Conservation (phyloP, 2,888 invertebrate genomes). For the Cryptosula pallasiana region DNA sequence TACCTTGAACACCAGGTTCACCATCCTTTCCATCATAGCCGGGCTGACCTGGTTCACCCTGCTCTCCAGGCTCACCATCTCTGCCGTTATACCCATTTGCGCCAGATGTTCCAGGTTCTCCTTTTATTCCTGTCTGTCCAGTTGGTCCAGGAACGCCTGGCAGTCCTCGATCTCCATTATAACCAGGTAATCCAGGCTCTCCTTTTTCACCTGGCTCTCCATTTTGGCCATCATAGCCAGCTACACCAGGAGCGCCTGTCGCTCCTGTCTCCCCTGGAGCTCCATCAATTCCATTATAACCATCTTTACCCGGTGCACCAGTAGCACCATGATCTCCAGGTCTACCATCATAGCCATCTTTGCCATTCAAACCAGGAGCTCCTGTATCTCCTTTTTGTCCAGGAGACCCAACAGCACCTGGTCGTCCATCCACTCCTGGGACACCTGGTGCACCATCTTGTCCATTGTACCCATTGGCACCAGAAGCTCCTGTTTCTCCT, state of each 20-base stretch:
- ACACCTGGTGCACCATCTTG: background rate
- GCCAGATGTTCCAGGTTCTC: background rate
- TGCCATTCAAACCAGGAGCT: background rate
- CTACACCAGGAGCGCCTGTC: background rate
- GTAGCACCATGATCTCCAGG: background rate
- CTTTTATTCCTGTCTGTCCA: background rate
- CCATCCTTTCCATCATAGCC: background rate
- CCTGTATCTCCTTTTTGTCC: slow-evolving; percentile 3
- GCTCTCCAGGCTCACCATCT: background rate
- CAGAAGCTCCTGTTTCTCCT: slow-evolving; percentile 16
- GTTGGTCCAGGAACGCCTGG: background rate
- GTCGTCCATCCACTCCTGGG: background rate
- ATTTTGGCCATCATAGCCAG: too few relatives aligned
- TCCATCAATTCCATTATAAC: slow-evolving; percentile 6
- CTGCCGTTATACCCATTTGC: background rate
- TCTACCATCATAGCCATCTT: slow-evolving; percentile 3
- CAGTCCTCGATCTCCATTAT: background rate
- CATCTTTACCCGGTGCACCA: slow-evolving; percentile 7
- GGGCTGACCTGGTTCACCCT: background rate
- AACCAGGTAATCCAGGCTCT: too few relatives aligned
- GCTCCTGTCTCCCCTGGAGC: background rate
- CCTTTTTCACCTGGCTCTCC: too few relatives aligned
- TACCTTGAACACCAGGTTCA: background rate
- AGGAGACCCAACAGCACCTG: slow-evolving; percentile 1
- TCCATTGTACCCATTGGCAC: background rate